Base-by-base conservation (phyloP, 2,888 invertebrate species). In the Caenorhabditis macrosperma region DNA sequence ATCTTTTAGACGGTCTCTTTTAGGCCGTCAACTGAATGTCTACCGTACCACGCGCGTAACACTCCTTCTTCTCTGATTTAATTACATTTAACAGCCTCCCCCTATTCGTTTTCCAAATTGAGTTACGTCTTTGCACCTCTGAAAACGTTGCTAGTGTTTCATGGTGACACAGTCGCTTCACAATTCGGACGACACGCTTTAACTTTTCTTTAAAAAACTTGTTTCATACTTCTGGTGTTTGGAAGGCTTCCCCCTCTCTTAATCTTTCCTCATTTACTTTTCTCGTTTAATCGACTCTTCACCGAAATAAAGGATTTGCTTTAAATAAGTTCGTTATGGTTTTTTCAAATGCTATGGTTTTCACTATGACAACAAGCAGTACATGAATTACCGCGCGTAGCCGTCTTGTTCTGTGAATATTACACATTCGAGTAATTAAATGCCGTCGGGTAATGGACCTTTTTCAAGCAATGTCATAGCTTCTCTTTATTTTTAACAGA, bases 41-140 rank as follows among this genome's bases (percentile, higher is more conserved):
- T 46, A 46, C 44, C 28, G 26, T 26, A 35, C 68, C 41, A 50
- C 63, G 63, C 50, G 68, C 59, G 59, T 48, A 59, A 69, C 41
- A 57, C 41, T n/a, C 28, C 5, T 33, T 57, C 68, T 69, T 69
- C 69, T 69, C 69, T 69, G 69, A 69, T 38, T 69, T 69, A 69
- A 68, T 57, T 28, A 38, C 57, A 46, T 44, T 66, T 52, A n/a
- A 17, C n/a, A 44, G 44, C 44, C 44, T 44, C 15, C 44, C 44
- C n/a, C 44, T 20, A 17, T 17, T 44, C 44, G 44, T 44, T 44
- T n/a, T 17, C 17, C 3, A 20, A 17, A 44, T 44, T 44, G 17
- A 6, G 17, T 17, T n/a, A 4, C 44, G 20, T 17, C 38, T 12
- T 3, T 12, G 38, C 38, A 3, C 38, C 38, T 12, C 12, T 38